phyloP scores from a whole-genome alignment of 2,888 invertebrate species.

The Tetragnatha montana region DNA sequence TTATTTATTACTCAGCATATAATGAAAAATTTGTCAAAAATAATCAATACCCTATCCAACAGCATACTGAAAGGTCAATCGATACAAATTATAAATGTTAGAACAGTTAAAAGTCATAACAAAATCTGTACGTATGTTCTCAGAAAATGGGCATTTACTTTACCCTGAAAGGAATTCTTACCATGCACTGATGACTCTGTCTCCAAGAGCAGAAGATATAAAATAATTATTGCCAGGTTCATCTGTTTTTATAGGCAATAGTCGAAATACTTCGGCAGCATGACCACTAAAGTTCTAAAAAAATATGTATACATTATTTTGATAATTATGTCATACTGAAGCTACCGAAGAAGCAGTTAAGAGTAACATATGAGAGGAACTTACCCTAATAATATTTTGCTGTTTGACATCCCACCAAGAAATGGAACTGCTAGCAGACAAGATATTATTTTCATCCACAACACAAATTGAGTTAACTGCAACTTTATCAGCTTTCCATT shows the following conservation, averaged over 20 bases:
- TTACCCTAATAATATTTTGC: conserved; percentile 79
- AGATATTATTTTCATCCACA: conserved; percentile 77
- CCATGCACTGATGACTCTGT: conserved; percentile 75
- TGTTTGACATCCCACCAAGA: conserved; percentile 82
- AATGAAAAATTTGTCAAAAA: too few relatives aligned
- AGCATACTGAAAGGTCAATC: too few relatives aligned
- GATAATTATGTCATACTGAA: background rate
- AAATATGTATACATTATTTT: background rate
- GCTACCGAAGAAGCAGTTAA: background rate
- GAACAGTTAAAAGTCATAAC: too few relatives aligned
- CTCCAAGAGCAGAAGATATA: conserved; percentile 74
- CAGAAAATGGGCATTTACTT: too few relatives aligned
- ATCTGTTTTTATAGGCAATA: conserved; percentile 71
- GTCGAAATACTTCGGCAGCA: conserved; percentile 78
- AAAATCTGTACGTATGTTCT: too few relatives aligned
- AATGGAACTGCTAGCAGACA: conserved; percentile 78
- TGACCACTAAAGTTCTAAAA: conserved; percentile 81
- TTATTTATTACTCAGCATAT: background rate
- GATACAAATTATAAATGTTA: too few relatives aligned
- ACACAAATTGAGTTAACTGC: conserved; percentile 79
- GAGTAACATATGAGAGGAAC: background rate
- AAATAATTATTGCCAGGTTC: conserved; percentile 72
- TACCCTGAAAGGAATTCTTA: conserved; percentile 70
- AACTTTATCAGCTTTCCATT: conserved; percentile 83
- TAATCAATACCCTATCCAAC: too few relatives aligned